Conservation (phyloP, 2,113 vertebrate species). For the Onychorhynchus coronatus region DNA sequence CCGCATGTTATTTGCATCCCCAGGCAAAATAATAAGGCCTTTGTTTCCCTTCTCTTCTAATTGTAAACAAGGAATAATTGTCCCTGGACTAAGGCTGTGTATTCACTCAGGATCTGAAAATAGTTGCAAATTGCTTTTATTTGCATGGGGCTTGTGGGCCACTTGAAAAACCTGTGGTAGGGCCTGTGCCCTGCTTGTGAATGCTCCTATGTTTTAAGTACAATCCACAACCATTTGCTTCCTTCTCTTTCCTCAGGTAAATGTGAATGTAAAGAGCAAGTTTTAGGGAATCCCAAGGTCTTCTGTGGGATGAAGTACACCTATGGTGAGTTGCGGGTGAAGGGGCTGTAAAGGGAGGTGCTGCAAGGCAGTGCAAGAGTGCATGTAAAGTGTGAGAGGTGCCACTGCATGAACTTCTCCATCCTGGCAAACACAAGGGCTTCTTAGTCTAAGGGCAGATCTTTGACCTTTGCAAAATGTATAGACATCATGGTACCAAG, state of each 20-base stretch:
- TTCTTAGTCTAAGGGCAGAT: not conserved
- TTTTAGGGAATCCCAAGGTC: conserved; percentile 85
- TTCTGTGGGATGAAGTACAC: conserved; percentile 95
- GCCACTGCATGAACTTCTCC: accelerated
- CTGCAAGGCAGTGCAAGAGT: not conserved
- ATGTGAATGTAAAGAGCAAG: conserved; percentile 95
- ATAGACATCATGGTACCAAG: not conserved
- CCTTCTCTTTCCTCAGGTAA: conserved; percentile 81
- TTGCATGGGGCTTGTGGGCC: not conserved
- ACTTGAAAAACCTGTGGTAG: not conserved
- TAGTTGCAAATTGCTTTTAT: not conserved
- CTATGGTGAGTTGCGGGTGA: conserved; percentile 82
- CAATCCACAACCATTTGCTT: not conserved
- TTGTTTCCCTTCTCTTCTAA: conserved; percentile 37
- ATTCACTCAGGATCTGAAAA: conserved; percentile 7
- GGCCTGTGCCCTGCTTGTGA: not conserved
- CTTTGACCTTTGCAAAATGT: not conserved
- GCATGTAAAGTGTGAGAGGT: not conserved
- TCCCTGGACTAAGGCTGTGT: not conserved
- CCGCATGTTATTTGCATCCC: conserved; percentile 32
- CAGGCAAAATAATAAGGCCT: conserved; percentile 33
- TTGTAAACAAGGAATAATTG: conserved; percentile 49
- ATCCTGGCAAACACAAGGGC: not conserved
- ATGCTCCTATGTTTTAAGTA: not conserved
- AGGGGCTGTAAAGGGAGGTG: not conserved